These are phyloP conservation scores for Callithrix jacchus DNA, from an alignment of 2,113 vertebrate genomes.

Conservation along the genomic window DNA sequence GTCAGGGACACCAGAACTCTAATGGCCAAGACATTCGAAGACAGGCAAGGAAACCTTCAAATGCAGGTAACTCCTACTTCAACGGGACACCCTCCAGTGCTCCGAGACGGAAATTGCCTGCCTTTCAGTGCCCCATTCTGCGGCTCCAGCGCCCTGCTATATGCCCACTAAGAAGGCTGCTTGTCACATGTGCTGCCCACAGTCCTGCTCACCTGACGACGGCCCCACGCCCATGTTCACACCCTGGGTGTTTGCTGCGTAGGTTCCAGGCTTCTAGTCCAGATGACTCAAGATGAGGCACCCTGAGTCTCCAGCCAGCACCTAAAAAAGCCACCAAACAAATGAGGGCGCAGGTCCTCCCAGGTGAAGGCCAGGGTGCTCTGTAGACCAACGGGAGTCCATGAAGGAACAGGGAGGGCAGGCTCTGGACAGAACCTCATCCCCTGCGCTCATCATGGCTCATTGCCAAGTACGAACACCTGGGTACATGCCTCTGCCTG, in stretches of 20 bases:
- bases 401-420: not conserved
- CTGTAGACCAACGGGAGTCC: rapidly evolving
- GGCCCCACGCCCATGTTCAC: rapidly evolving
- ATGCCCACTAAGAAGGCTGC: no score
- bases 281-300: not conserved
- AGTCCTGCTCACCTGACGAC: not conserved
- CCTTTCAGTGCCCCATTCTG: not conserved
- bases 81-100: not conserved
- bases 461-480: rapidly evolving
- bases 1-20: not conserved
- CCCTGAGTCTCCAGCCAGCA: not conserved
- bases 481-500: rapidly evolving
- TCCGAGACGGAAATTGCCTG: not conserved
- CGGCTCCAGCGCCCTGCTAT: not conserved
- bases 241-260: rapidly evolving
- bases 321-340: not conserved
- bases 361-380: rapidly evolving
- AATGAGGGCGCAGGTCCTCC: rapidly evolving
- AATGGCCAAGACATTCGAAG: not conserved
- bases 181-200: not conserved
- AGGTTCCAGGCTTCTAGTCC: not conserved
- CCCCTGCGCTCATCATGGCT: rapidly evolving
- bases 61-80: rapidly evolving
- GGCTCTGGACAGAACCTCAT: not conserved
- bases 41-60: not conserved